A percentile compares a stretch with the other conserved stretches of the same genome.
phyloP scores from a whole-genome alignment of 1,140 invertebrate genomes.

The Drosophila virilis region DNA sequence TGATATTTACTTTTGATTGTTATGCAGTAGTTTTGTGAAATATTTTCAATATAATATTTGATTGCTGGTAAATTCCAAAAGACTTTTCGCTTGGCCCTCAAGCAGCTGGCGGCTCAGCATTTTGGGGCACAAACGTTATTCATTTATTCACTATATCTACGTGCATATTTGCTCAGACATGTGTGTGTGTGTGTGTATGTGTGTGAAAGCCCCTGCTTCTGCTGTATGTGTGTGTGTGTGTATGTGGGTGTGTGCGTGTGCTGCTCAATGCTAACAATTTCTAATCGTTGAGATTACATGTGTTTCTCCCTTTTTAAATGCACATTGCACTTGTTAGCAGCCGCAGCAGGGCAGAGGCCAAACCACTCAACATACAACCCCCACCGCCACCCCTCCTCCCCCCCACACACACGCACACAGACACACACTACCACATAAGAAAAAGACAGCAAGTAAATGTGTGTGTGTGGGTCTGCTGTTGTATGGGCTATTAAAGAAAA shows the following conservation, averaged over 20 bases:
- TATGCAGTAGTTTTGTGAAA: neutral
- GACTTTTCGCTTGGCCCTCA: slow-evolving; percentile 31
- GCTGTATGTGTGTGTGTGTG: slow-evolving; percentile 5
- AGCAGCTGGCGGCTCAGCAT: slow-evolving; percentile 22
- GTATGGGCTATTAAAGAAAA: slow-evolving; percentile 32
- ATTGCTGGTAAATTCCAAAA: neutral
- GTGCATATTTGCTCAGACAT: slow-evolving; percentile 7
- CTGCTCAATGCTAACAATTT: slow-evolving; percentile 67
- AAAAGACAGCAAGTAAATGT: neutral
- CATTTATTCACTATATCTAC: slow-evolving; percentile 32
- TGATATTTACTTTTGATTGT: neutral
- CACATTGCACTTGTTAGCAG: slow-evolving; percentile 80
- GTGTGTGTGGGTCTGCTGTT: neutral
- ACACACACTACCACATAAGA: neutral
- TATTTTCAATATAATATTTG: neutral
- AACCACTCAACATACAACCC: slow-evolving; percentile 52
- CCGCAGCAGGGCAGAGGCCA: slow-evolving; percentile 57
- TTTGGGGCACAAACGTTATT: slow-evolving; percentile 42
- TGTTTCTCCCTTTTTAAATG: slow-evolving; percentile 79
- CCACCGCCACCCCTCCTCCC: slow-evolving; percentile 1
- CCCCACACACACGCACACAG: slow-evolving; percentile 15
- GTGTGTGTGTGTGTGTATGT: neutral
- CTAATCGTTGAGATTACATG: slow-evolving; percentile 80
- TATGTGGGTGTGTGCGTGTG: slow-evolving; percentile 3
- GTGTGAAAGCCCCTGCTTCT: neutral